Percentiles rank a stretch among this genome's conserved stretches.
Evolutionary conservation across 2,113 vertebrate genomes (phyloP).

Genomic region (Pelmatolapia mariae): DNA sequence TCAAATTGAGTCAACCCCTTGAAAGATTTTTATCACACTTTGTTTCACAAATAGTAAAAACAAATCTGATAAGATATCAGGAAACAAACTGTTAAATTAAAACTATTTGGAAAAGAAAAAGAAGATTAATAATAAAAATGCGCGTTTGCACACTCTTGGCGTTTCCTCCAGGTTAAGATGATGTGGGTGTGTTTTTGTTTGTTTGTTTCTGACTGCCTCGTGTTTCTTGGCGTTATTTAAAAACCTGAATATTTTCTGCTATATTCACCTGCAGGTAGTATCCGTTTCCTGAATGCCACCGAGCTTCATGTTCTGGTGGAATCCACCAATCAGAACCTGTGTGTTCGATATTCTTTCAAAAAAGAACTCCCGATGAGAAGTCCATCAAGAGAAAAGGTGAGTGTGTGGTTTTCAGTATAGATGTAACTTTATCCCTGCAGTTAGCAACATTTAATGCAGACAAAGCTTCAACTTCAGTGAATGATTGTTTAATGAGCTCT

Average conservation of each 20-base stretch:
- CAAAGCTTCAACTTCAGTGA: not conserved
- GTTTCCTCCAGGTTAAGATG: not conserved
- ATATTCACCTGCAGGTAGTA: constrained; percentile 43
- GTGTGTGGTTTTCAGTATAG: not conserved
- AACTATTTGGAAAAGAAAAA: not conserved
- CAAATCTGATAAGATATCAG: not conserved
- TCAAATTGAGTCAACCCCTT: not conserved
- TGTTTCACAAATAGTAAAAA: not conserved
- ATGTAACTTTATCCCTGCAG: not conserved
- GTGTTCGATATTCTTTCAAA: constrained; percentile 59
- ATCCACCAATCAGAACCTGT: constrained; percentile 54
- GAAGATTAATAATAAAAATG: not conserved
- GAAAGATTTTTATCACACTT: not conserved
- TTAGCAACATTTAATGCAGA: rapidly evolving
- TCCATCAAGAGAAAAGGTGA: constrained; percentile 29
- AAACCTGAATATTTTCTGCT: not conserved
- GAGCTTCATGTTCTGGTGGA: constrained; percentile 51
- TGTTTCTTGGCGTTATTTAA: not conserved
- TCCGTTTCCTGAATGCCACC: constrained; percentile 44
- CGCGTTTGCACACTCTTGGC: rapidly evolving
- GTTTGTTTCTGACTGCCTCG: not conserved
- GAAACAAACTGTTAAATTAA: not conserved
- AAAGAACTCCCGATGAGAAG: constrained; percentile 25
- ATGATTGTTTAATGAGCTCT: not conserved
- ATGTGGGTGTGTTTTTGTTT: not conserved